phyloP scores from a whole-genome alignment of 2,888 invertebrate species.

The Exephanes ischioxanthus region DNA sequence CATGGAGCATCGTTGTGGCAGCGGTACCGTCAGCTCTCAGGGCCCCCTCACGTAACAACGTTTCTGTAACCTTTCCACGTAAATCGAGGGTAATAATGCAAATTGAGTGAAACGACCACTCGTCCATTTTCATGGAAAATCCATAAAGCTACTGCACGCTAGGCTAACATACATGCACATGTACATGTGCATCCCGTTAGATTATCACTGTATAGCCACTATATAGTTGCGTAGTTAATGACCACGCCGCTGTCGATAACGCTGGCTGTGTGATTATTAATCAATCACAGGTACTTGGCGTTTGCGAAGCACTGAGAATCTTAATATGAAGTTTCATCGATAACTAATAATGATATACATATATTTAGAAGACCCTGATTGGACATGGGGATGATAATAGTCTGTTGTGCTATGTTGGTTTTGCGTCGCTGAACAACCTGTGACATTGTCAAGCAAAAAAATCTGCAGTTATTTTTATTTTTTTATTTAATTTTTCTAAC shows the following conservation, averaged over 20 bases:
- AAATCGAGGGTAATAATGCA: constrained; percentile 50
- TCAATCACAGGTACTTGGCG: neutral
- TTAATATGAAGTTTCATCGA: neutral
- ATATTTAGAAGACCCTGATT: neutral
- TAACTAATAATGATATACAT: neutral
- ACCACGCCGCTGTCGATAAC: constrained; percentile 3
- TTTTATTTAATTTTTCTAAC: too few species aligned
- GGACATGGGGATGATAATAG: neutral
- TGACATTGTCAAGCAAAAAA: neutral
- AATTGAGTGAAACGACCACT: constrained; percentile 49
- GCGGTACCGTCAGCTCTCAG: neutral
- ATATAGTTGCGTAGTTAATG: constrained; percentile 8
- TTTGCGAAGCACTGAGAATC: neutral
- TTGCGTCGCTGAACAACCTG: neutral
- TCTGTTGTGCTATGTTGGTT: neutral
- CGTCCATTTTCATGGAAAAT: constrained; percentile 35
- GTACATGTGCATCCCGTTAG: neutral
- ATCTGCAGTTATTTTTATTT: neutral
- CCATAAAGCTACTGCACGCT: neutral
- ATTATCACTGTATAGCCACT: neutral
- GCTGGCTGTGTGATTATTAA: constrained; percentile 14
- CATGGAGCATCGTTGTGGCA: constrained; percentile 16
- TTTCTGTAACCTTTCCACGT: constrained; percentile 51
- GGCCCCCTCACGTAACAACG: constrained; percentile 17
- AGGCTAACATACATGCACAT: neutral